Evolutionary conservation across 2,797 vertebrate species (phyloP).

Genomic region (Syncerus caffer): DNA sequence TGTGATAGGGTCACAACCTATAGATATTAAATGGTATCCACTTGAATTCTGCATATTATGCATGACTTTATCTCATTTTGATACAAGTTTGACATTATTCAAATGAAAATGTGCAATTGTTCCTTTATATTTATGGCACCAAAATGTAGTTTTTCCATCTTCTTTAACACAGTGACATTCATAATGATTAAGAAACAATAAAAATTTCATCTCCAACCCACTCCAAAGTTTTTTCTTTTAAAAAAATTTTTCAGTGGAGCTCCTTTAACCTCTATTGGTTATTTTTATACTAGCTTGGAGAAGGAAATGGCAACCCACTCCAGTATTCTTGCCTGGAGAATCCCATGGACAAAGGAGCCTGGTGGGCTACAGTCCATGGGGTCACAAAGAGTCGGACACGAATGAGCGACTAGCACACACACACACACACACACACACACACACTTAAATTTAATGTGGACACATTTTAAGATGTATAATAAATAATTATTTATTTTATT

Average conservation of each 20-base stretch:
- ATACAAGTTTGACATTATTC: not conserved
- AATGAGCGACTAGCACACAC: not conserved
- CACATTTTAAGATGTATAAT: not conserved
- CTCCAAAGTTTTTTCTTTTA: not conserved
- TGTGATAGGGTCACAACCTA: not conserved
- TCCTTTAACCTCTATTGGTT: not conserved
- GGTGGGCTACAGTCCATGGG: not conserved
- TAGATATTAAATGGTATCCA: constrained; percentile 4
- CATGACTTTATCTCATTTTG: constrained; percentile 7
- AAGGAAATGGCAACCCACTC: not conserved
- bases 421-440: not conserved
- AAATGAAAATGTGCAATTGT: constrained; percentile 14
- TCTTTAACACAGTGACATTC: not conserved
- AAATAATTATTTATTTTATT: constrained; percentile 26
- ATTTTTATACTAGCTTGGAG: not conserved
- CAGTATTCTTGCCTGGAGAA: not conserved
- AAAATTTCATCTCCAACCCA: not conserved
- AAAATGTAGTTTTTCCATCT: constrained; percentile 7
- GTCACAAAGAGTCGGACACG: not conserved
- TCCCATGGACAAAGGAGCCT: not conserved
- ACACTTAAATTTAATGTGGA: constrained; percentile 8
- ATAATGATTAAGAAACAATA: not conserved
- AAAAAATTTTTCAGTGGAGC: not conserved
- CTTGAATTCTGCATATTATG: not conserved
- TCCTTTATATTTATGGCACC: not conserved